Percentiles rank a stretch among this genome's conserved stretches.
Conservation (phyloP, 2,888 invertebrate genomes). For the Ctena decussata region DNA sequence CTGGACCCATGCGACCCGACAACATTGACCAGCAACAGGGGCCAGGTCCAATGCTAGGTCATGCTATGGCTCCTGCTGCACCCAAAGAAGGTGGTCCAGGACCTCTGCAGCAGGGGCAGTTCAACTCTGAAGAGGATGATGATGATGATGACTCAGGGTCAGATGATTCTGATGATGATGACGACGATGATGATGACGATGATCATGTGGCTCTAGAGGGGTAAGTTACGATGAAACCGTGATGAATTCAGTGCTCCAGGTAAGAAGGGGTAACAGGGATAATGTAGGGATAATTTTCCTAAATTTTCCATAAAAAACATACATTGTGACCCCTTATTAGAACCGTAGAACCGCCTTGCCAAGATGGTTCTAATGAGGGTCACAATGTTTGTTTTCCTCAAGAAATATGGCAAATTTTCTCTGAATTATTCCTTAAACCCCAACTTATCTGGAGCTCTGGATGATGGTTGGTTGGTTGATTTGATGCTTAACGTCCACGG, state of each 20-base stretch:
- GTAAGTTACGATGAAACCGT: too few species aligned
- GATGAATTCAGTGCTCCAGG: background rate
- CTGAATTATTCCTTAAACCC: background rate
- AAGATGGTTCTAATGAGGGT: too few species aligned
- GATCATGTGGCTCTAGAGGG: constrained; percentile 74
- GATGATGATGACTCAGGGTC: constrained; percentile 67
- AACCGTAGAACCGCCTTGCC: too few species aligned
- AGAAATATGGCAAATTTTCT: background rate
- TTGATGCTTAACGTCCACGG: too few species aligned
- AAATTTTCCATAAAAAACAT: too few species aligned
- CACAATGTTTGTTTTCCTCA: too few species aligned
- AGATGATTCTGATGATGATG: constrained; percentile 74
- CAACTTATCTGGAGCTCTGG: too few species aligned
- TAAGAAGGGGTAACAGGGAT: too few species aligned
- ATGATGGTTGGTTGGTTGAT: too few species aligned
- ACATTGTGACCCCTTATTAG: too few species aligned
- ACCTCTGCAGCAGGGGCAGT: constrained; percentile 65
- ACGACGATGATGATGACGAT: constrained; percentile 80
- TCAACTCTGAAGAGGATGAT: constrained; percentile 79
- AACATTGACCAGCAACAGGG: background rate
- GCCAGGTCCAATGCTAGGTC: background rate
- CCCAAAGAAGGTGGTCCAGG: constrained; percentile 13
- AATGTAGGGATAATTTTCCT: too few species aligned
- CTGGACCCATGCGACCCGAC: constrained; percentile 1
- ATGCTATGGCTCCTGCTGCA: background rate